Evolutionary conservation across 2,113 vertebrate species (phyloP).

Genomic region (Oryzias melastigma): DNA sequence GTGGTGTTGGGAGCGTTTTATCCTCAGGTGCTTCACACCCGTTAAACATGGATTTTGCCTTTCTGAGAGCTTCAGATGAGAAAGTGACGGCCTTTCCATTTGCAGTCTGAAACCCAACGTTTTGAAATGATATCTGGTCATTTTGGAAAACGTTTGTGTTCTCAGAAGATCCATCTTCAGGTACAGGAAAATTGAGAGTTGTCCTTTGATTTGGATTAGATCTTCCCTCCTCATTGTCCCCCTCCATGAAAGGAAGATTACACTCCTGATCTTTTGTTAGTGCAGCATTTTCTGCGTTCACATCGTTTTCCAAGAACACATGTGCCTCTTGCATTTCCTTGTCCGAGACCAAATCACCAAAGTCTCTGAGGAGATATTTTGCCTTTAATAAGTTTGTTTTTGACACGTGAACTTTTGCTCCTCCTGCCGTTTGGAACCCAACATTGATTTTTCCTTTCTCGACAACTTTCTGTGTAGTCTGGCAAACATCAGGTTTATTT

Average conservation of each 20-base stretch:
- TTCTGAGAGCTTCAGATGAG: constrained; percentile 74
- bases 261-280: not conserved
- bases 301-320: constrained; percentile 28
- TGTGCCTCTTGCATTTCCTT: constrained; percentile 27
- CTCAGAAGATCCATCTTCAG: not conserved
- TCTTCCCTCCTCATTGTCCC: not conserved
- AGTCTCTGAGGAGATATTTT: constrained; percentile 11
- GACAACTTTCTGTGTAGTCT: too few species aligned
- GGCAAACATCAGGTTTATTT: constrained; percentile 9
- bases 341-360: constrained; percentile 29
- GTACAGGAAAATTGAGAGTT: not conserved
- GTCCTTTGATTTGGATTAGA: not conserved
- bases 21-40: constrained; percentile 60
- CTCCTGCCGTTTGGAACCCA: too few species aligned
- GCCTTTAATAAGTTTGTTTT: constrained; percentile 27
- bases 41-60: constrained; percentile 71
- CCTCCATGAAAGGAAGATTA: not conserved
- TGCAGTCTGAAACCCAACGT: constrained; percentile 80
- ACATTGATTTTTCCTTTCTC: too few species aligned
- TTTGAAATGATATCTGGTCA: constrained; percentile 8
- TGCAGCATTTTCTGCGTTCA: not conserved
- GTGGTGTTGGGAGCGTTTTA: not conserved
- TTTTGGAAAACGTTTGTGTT: constrained; percentile 1
- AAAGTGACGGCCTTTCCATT: constrained; percentile 76
- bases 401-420: constrained; percentile 13